Evolutionary conservation across 2,797 vertebrate genomes (phyloP), one percentile per base, ranked within the genome.

Genomic region (Saxicola maurus): DNA sequence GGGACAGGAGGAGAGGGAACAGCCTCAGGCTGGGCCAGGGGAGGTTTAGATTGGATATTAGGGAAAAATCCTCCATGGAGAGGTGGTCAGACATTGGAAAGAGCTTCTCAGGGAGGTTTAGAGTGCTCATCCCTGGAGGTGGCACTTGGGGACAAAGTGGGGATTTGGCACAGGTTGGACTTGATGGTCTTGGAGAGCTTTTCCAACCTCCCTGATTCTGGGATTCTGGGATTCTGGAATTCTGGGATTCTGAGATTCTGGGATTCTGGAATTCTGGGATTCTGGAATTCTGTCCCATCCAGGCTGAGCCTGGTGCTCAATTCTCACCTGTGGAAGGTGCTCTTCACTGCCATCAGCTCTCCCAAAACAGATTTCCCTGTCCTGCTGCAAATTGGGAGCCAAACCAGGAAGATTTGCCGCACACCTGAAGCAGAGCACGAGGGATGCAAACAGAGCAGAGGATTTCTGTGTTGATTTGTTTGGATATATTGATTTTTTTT

Each of bases 401-500:
- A 1, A 7, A 35, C 3, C 30, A 11, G 61, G 33, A 40, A 4
- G 16, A 4, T 13, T n/a, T 12, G 20, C 18, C 1, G 2, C 48
- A 11, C 74, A 66, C 52, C 75, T 4, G 48, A 38, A 57, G 61
- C 51, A 15, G 57, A 46, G 53, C 21, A 11, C 3, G 31, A 35
- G 68, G 67, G 72, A n/a, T 23, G 45, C 46, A 38, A 49, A 48
- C 6, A 28, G 46, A 88, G 74, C 21, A 28, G 52, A 73, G 76
- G 33, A 55, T 82, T 94, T 71, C 33, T 64, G 35, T 37, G 49
- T 30, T 82, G 64, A 59, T 92, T 87, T 87, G 64, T 64, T 90
- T 81, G 71, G 82, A 73, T 83, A 3, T 79, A 79, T 91, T 84
- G 89, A 88, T 93, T 92, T 72, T 89, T 93, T 92, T 72, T 89